Evolutionary conservation across 2,888 invertebrate genomes (phyloP), one percentile per base, ranked within the genome.

Genomic region (Eilema griseolum): DNA sequence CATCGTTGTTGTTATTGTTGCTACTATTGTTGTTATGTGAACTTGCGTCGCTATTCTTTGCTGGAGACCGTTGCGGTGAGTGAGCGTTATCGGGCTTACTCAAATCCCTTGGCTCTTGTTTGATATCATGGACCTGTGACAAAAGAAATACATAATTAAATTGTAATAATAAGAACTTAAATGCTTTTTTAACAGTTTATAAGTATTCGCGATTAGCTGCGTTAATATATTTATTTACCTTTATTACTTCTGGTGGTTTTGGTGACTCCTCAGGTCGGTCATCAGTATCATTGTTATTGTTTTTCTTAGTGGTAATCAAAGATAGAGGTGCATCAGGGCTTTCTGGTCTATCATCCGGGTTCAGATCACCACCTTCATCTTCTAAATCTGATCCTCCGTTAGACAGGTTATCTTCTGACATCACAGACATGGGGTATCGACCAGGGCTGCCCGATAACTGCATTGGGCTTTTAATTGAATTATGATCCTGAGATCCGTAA

Each of bases 301-400:
- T 92, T 82, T 96, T 96, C 79, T 96, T 95, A 33, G 93, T 96
- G 10, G 97, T 97, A 61, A 97, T 97, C 74, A 97, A 89, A 1
- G 97, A 97, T 3, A 97, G 92, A 26, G 97, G 97, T 61, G 96
- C 96, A 75, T 96, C 96, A 16, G 97, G 97, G 83, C 96, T 97
- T 41, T 95, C 93, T 11, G 97, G 96, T 70, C 97, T 95, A 68
- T 96, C 96, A 80, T 96, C 95, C 14, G 93, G 92, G 76, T 93
- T 92, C 41, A 94, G 82, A 60, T 94, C 96, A 69, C 94, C 95
- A 86, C 96, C 96, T 77, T 97, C 97, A 73, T 97, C 97, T 76
- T 97, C 97, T 76, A 96, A 89, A 86, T 98, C 98, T 26, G 96
- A 96, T 10, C 96, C 96, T 62, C 95, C 95, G 80, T 96, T 96